A percentile compares a stretch with the other conserved stretches of the same genome.
Conservation (phyloP, 2,797 vertebrate genomes). For the Catamblyrhynchus diadema region DNA sequence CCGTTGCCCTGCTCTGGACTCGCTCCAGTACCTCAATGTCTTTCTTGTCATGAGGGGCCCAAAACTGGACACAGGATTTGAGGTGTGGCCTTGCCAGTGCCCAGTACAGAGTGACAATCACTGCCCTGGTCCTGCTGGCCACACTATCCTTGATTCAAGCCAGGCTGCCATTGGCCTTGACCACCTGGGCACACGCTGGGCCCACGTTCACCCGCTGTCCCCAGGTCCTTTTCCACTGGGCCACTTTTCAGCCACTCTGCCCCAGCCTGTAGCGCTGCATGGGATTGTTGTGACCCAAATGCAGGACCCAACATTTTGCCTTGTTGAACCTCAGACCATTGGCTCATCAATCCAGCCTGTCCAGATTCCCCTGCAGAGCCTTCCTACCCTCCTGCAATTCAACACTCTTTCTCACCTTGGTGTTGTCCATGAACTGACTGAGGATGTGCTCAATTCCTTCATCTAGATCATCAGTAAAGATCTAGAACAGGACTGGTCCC, state of each 20-base stretch:
- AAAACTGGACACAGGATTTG: rapidly evolving
- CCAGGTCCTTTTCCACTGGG: not conserved
- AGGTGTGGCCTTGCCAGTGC: not conserved
- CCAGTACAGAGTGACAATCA: rapidly evolving
- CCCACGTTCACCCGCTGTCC: not conserved
- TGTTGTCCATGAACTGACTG: not conserved
- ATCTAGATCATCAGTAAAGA: not conserved
- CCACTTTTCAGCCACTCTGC: not conserved
- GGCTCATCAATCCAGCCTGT: not conserved
- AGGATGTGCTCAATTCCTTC: not conserved
- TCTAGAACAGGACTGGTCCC: not conserved
- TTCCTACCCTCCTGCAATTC: not conserved
- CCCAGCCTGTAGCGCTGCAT: rapidly evolving
- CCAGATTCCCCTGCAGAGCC: not conserved
- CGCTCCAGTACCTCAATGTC: rapidly evolving
- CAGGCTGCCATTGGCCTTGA: not conserved
- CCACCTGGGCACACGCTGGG: not conserved
- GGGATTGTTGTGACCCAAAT: not conserved
- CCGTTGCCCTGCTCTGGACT: rapidly evolving
- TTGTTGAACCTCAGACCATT: not conserved
- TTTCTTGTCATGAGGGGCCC: not conserved
- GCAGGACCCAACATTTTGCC: not conserved
- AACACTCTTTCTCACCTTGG: not conserved
- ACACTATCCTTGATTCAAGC: not conserved
- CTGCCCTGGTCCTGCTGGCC: not conserved